Base-by-base conservation (phyloP, 2,113 vertebrate genomes). In the Macrotis lagotis region DNA sequence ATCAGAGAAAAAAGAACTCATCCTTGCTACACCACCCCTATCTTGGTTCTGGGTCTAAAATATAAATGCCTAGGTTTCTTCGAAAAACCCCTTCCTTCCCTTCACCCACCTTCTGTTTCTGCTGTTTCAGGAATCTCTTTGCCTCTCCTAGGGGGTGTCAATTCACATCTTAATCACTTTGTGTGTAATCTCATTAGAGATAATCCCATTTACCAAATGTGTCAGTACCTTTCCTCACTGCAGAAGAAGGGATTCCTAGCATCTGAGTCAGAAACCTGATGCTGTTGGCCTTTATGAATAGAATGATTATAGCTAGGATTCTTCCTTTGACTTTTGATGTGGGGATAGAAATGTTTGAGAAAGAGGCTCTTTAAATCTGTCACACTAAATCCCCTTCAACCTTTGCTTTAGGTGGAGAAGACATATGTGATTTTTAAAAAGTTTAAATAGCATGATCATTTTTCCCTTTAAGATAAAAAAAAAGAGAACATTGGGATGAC, bases 161-260 rank as follows among this genome's bases (percentile, higher is more conserved):
- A 93, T 98, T 98, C 98, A 98, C 98, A 98, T 98, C 98, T 98
- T 98, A 98, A 98, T 98, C 98, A 98, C 97, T 98, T 98, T 97
- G 97, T 98, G 97, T 98, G 97, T 98, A 98, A 99, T 98, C 98
- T 98, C 98, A 98, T 98, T 98, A 98, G 98, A 97, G 98, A 98
- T 98, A 98, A 99, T 98, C 98, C 98, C 98, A 98, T 98, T 99
- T 98, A 97, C 98, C 97, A 92, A 97, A 98, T 97, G 98, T 98
- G 98, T 99, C 98, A 98, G 98, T 98, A 97, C 98, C 98, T 98
- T 98, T 98, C 94, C 96, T 97, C 90, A 66, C 91, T 95, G 90
- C 93, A 52, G 96, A 98, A 97, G 95, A 98, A 97, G 95, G 98
- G 97, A 98, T 98, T 98, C 95, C 94, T 96, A 94, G 97, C 91